phyloP scores from a whole-genome alignment of 2,113 vertebrate species.

The Sardina pilchardus region DNA sequence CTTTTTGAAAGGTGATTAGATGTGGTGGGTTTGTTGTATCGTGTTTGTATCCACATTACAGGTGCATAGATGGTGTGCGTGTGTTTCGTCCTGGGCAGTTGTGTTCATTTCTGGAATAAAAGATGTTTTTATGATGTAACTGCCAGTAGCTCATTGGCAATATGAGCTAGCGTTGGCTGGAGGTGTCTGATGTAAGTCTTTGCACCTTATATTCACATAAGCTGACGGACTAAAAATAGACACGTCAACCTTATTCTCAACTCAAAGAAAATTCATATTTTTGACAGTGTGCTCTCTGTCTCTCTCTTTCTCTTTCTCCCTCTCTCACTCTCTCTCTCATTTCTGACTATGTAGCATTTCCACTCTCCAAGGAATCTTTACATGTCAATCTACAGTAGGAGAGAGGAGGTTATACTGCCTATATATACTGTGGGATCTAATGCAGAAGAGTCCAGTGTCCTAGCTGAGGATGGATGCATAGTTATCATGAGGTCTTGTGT shows the following conservation, averaged over 20 bases:
- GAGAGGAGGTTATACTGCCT: too few relatives aligned
- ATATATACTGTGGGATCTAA: not conserved
- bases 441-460: not conserved
- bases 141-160: not conserved
- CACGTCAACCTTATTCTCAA: not conserved
- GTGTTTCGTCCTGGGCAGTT: not conserved
- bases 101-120: not conserved
- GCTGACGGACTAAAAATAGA: not conserved
- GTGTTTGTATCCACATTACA: not conserved
- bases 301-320: not conserved
- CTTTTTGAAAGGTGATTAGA: not conserved
- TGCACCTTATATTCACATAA: not conserved
- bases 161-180: not conserved
- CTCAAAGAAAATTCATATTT: not conserved
- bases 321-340: not conserved
- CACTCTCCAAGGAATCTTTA: not conserved
- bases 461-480: not conserved
- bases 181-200: constrained; percentile 13
- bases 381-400: not conserved
- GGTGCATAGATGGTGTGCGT: not conserved
- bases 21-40: not conserved
- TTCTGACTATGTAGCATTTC: not conserved
- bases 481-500: too few relatives aligned
- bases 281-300: not conserved
- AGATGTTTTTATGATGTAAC: not conserved